Base-by-base conservation (phyloP, 2,113 vertebrate genomes). In the Opisthocomus hoazin region DNA sequence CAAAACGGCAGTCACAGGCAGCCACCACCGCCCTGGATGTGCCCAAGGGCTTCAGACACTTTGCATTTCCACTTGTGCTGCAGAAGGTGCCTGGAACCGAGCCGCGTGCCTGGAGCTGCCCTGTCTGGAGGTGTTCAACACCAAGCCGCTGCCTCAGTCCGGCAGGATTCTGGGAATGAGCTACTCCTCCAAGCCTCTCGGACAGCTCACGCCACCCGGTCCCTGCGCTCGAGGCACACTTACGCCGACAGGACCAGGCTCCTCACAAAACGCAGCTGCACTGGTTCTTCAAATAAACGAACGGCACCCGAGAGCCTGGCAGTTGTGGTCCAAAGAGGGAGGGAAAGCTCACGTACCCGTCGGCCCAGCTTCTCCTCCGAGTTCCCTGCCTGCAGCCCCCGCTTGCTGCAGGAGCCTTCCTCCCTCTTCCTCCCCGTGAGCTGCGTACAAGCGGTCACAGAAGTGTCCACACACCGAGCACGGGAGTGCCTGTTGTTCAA, bases 361-460 rank as follows among this genome's bases (percentile, higher is more conserved):
- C 0, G 1, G 13, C 75, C 58, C 50, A 34, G 54, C 69, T 57
- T 45, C 39, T 51, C 36, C 75, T 39, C 39, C 27, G 50, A 64
- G 75, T 56, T 50, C 29, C 37, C 61, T 51, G 36, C 68, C 54
- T 6, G 29, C 58, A 48, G 34, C 12, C 23, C 21, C 39, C 2
- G 0, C 24, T 36, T 29, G 70, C 21, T 21, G 1, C 2, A 5
- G 27, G 22, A 43, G 15, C 39, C 27, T 21, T 3, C 50, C 6
- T 65, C 9, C n/a, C n/a, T n/a, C n/a, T n/a, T n/a, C n/a, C n/a
- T n/a, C n/a, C n/a, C n/a, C n/a, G n/a, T 9, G 30, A 74, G 39
- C 58, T 3, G 2, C 12, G 4, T 5, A 16, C 4, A 29, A 45
- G 36, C 36, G n/a, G n/a, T n/a, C n/a, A n/a, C n/a, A n/a, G n/a